Conservation (phyloP, 2,113 vertebrate genomes). For the Mohoua ochrocephala region DNA sequence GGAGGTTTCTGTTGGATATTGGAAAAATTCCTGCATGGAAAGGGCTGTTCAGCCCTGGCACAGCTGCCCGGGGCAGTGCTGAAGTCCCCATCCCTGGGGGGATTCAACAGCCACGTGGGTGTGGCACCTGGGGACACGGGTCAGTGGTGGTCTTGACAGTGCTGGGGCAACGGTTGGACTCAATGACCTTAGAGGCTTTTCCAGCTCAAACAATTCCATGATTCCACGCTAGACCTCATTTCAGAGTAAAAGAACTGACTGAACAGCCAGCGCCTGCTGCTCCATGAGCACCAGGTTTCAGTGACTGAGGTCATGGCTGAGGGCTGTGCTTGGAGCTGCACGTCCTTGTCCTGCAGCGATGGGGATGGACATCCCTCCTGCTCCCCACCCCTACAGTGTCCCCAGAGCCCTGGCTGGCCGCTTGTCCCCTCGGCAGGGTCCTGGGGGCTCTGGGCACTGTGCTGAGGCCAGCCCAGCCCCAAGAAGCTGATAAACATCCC, state of each 20-base stretch:
- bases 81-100: neutral
- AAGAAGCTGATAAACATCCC: neutral
- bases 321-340: neutral
- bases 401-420: neutral
- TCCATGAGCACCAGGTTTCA: neutral
- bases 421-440: neutral
- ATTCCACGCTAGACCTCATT: neutral
- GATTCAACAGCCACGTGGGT: neutral
- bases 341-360: rapidly evolving
- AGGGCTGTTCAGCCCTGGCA: neutral
- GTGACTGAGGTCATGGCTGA: neutral
- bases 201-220: neutral
- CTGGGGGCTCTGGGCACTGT: neutral
- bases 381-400: neutral
- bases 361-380: neutral
- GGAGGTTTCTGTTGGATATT: neutral
- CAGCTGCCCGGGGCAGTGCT: neutral
- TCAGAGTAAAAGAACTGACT: neutral
- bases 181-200: neutral
- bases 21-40: neutral
- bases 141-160: neutral
- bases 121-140: neutral
- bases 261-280: neutral
- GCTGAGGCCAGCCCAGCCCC: neutral
- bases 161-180: neutral